These are phyloP conservation scores for Oncorhynchus gorbuscha DNA, from an alignment of 2,113 vertebrate species.

Conservation along the genomic window DNA sequence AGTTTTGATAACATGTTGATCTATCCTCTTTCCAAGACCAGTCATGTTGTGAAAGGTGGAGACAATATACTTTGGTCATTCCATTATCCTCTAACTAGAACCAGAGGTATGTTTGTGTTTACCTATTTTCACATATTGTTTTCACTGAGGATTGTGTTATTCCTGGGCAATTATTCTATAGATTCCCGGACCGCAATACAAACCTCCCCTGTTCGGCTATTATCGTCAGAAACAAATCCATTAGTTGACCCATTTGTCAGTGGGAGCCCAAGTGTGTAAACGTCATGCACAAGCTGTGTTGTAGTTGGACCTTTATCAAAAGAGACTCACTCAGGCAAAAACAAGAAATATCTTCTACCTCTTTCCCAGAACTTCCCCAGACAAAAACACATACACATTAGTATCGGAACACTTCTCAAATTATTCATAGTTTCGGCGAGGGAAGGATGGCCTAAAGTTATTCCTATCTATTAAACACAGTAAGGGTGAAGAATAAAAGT, in stretches of 20 bases:
- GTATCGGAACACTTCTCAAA: constrained; percentile 17
- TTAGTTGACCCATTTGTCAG: constrained; percentile 60
- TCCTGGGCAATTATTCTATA: constrained; percentile 48
- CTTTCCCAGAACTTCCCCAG: constrained; percentile 25
- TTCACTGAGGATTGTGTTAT: constrained; percentile 24
- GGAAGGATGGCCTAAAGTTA: constrained; percentile 35
- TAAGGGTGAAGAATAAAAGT: constrained; percentile 26
- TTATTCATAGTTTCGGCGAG: neutral
- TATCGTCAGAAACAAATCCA: constrained; percentile 58
- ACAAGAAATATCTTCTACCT: constrained; percentile 54
- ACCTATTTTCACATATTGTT: neutral
- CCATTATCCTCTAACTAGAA: no score
- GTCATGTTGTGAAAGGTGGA: no score
- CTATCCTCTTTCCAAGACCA: no score
- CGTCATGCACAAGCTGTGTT: constrained; percentile 59
- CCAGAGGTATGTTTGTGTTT: neutral
- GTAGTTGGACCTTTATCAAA: constrained; percentile 61
- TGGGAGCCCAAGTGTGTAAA: constrained; percentile 34
- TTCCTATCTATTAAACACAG: constrained; percentile 45
- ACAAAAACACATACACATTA: constrained; percentile 53
- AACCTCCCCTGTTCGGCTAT: constrained; percentile 38
- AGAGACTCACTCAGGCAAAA: constrained; percentile 41
- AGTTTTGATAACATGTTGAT: no score
- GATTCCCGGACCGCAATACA: constrained; percentile 34
- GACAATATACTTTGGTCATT: no score